Evolutionary conservation across 2,888 invertebrate genomes (phyloP).

Genomic region (Acholoe squamosa): DNA sequence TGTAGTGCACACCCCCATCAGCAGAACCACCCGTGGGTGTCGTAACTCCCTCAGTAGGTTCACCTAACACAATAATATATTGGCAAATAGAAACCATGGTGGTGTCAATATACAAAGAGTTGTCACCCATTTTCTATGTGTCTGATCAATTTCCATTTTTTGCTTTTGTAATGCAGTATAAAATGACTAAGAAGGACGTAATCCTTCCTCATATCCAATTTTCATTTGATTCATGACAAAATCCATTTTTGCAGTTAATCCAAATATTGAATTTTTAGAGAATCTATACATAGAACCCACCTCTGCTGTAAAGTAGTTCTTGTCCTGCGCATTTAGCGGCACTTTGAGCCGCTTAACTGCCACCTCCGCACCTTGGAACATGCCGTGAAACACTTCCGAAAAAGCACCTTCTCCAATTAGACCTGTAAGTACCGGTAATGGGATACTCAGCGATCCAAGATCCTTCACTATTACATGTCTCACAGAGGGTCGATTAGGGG

Average conservation of each 20-base stretch:
- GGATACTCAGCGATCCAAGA: too few relatives aligned
- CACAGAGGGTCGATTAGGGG: too few relatives aligned
- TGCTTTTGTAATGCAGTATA: too few relatives aligned
- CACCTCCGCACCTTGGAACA: conserved; percentile 79
- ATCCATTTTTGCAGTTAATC: too few relatives aligned
- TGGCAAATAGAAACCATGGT: too few relatives aligned
- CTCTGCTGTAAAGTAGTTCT: conserved; percentile 80
- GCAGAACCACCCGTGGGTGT: conserved; percentile 78
- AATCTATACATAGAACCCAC: conserved; percentile 68
- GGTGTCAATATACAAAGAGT: too few relatives aligned
- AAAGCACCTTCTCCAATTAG: conserved; percentile 77
- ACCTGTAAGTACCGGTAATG: background rate
- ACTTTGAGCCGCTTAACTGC: conserved; percentile 79
- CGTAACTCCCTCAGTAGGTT: conserved; percentile 77
- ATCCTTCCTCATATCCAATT: too few relatives aligned
- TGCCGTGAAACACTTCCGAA: conserved; percentile 77
- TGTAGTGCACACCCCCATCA: conserved; percentile 78
- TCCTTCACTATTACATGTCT: too few relatives aligned
- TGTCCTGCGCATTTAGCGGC: conserved; percentile 77
- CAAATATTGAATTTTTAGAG: background rate
- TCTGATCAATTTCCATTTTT: too few relatives aligned
- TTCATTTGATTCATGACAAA: too few relatives aligned
- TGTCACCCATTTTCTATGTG: background rate
- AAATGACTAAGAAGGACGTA: too few relatives aligned
- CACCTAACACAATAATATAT: conserved; percentile 72